Conservation (phyloP, 2,113 vertebrate genomes). For the Equus przewalskii region DNA sequence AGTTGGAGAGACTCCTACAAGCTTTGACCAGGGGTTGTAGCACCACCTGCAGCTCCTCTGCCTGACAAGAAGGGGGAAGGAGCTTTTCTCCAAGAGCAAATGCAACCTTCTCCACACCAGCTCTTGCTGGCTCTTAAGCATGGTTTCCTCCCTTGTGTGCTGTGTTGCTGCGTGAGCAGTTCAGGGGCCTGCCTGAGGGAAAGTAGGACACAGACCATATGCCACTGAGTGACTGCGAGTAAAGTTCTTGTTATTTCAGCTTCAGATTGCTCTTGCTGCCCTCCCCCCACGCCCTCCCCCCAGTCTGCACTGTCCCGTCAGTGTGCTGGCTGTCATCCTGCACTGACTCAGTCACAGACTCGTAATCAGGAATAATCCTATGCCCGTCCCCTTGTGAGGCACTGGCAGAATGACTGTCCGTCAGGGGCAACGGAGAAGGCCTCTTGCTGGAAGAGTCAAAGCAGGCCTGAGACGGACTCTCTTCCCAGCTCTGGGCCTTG, state of each 20-base stretch:
- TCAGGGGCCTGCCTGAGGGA: neutral
- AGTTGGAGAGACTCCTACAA: neutral
- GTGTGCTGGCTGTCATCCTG: neutral
- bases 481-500: neutral
- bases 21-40: neutral
- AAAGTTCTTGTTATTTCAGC: neutral
- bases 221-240: neutral
- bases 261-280: neutral
- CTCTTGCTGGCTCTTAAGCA: neutral
- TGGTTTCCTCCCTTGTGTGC: neutral
- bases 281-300: neutral
- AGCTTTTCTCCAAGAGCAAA: neutral
- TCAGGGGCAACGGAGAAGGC: neutral
- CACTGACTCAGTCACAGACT: neutral
- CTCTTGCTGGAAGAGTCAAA: neutral
- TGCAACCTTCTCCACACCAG: neutral
- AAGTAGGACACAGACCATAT: neutral
- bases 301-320: accelerated
- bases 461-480: too few species aligned
- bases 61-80: neutral
- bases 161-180: neutral
- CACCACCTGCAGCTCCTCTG: neutral
- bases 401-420: neutral
- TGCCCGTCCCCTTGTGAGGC: neutral
- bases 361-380: neutral